phyloP scores from a whole-genome alignment of 1,140 invertebrate species.

The Camponotus vicinus region DNA sequence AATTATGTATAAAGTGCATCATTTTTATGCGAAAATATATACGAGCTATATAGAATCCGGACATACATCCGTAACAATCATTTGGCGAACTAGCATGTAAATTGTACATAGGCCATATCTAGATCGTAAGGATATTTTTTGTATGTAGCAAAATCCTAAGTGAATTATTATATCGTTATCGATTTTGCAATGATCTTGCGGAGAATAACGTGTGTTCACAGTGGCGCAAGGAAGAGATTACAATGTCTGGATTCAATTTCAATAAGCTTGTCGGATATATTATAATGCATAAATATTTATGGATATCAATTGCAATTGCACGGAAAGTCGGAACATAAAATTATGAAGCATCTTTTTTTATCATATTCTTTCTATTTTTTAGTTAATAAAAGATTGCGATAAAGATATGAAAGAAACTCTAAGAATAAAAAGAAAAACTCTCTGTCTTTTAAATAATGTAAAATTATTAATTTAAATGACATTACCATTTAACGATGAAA shows the following conservation, averaged over 20 bases:
- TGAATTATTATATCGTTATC: constrained; percentile 41
- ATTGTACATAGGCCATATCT: constrained; percentile 70
- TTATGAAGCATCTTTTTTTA: constrained; percentile 2
- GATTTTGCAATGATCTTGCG: constrained; percentile 48
- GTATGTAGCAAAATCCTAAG: constrained; percentile 68
- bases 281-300: neutral
- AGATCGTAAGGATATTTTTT: constrained; percentile 75
- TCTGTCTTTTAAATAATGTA: neutral
- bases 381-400: neutral
- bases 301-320: neutral
- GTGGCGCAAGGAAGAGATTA: constrained; percentile 20
- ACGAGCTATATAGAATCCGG: constrained; percentile 63
- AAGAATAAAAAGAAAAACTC: constrained; percentile 9
- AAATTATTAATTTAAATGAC: constrained; percentile 1
- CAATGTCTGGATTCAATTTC: constrained; percentile 22
- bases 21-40: constrained; percentile 58
- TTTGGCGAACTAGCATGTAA: constrained; percentile 63
- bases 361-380: neutral
- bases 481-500: too few relatives aligned
- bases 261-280: neutral
- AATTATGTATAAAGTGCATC: constrained; percentile 46
- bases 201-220: constrained; percentile 53
- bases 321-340: neutral
- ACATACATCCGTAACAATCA: constrained; percentile 64
- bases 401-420: neutral